Evolutionary conservation across 53 echinoderm and acorn worm species (phyloP), one percentile per base, ranked within the genome.

Genomic region (Mesocentrotus franciscanus): DNA sequence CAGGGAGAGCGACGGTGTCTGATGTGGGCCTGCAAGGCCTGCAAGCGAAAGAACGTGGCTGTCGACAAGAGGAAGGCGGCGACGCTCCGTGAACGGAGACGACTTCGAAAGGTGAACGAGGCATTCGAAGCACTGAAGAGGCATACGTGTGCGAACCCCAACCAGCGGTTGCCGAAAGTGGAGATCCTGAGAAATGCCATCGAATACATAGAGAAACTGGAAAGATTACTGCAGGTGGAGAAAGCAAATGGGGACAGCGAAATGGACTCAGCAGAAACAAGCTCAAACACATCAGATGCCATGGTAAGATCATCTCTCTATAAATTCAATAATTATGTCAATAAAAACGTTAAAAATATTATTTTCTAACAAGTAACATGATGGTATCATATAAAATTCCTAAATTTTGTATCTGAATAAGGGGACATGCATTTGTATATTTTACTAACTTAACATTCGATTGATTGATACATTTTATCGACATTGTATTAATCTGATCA

Each of bases 1-100:
- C 97, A 98, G 90, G 98, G 98, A 92, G 98, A 99, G 96, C 95
- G 99, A 56, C 93, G 98, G 90, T 99, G 99, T 74, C 94, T 99
- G 78, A 97, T 99, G 92, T 99, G 99, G 99, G 99, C 99, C 8
- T 99, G 99, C 93, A 99, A 99, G 74, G 99, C 99, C 22, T 99
- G 99, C 95, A 99, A 99, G 94, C 95, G 98, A 85, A 99, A 99
- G 92, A 98, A 97, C 87, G 98, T 99, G 1, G 97, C 99, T 24
- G 97, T 99, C 71, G 99, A 99, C 96, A 99, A 99, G 97, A 95
- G 99, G 75, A 99, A 99, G 93, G 99, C 99, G 60, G 99, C 99
- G 11, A 99, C 99, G 26, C 97, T 99, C 95, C 92, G 99, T 76
- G 99, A 99, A 62, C 95, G 99, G 26, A 90, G 99, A 72, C 94